Evolutionary conservation across 2,113 vertebrate species (phyloP).

Genomic region (Myanophis thanlyinensis): DNA sequence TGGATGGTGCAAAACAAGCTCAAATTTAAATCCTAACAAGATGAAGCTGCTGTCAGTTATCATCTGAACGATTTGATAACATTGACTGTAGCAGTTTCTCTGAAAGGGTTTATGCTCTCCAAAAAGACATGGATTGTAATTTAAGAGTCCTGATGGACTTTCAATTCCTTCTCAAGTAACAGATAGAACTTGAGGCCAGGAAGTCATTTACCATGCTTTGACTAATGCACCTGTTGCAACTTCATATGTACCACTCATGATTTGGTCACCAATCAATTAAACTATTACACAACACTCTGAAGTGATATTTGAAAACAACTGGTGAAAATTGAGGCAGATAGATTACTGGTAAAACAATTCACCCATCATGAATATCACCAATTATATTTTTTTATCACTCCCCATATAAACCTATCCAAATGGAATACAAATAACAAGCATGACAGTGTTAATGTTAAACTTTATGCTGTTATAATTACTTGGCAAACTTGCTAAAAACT

Average conservation of each 20-base stretch:
- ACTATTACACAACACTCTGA: not conserved
- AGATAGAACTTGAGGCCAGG: not conserved
- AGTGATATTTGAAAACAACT: not conserved
- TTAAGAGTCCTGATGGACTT: not conserved
- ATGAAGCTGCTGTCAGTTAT: not conserved
- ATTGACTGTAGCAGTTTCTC: not conserved
- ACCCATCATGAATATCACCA: not conserved
- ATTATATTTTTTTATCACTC: not conserved
- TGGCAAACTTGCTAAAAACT: not conserved
- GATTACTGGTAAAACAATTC: not conserved
- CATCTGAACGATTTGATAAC: not conserved
- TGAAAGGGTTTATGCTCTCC: not conserved
- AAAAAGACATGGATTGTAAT: not conserved
- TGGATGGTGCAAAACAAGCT: not conserved
- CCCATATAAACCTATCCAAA: not conserved
- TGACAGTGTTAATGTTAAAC: not conserved
- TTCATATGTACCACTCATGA: not conserved
- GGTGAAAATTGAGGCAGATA: not conserved
- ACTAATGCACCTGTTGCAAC: not conserved
- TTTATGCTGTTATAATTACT: not conserved
- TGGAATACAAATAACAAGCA: not conserved
- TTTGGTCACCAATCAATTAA: not conserved
- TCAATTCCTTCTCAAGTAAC: not conserved
- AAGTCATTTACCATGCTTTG: not conserved
- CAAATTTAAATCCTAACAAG: not conserved